Base-by-base conservation (phyloP, 2,888 invertebrate genomes). In the Noctua fimbriata region DNA sequence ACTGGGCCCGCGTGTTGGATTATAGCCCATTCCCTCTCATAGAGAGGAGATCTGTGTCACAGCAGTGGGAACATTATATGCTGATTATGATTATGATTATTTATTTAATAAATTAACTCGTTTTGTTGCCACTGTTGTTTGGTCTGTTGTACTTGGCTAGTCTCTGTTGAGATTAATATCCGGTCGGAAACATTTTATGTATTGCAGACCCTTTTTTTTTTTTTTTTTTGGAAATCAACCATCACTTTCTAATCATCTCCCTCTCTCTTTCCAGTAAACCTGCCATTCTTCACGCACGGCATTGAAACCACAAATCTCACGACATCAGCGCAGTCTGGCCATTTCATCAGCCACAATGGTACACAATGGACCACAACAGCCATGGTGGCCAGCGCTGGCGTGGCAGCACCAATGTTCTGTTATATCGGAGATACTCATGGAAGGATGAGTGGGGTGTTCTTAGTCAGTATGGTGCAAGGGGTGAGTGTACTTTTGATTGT, bases 241-340 rank as follows among this genome's bases (percentile, higher is more conserved):
- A 70, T 32, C 24, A 24, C 3, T n/a, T 16, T 47, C 16, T 67
- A 52, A 80, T 32, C 1, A 18, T 24, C 1, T 55, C 3, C 0
- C 1, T 71, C 1, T 63, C 0, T 55, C 7, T 83, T 91, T 93
- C 1, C 93, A 96, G 96, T 93, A 4, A 94, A 93, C 60, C 83
- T 96, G 1, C 94, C 96, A 10, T 96, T 95, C 91, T 93, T 96
- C 87, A 96, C 95, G 0, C 93, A 95, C 75, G 96, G 96, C n/a
- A 89, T 96, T 9, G 93, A 94, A 76, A 92, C 94, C 0, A 93
- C 92, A 0, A 90, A 91, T 2, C 89, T 96, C 2, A 93, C 94
- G 0, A 88, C 94, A 58, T 92, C 94, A 65, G 88, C 91, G 0
- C 95, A 94, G 76, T 88, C 94, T 0, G 95, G 94, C 0, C 92